These are phyloP conservation scores for Uropetala carovei DNA, from an alignment of 2,888 invertebrate species.

Conservation along the genomic window DNA sequence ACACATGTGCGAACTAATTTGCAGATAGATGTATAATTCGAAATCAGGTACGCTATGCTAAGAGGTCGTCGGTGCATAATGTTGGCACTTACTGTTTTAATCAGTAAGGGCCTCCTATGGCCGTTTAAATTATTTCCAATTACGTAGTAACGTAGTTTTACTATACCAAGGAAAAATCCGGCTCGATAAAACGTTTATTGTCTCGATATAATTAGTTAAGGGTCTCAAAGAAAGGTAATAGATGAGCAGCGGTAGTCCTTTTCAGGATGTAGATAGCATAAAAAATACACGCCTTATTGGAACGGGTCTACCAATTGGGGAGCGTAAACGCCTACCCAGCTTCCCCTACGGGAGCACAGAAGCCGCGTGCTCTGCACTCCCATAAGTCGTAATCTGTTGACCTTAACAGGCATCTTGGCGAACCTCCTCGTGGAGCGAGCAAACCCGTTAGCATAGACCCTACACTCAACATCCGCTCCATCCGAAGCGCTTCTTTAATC, in stretches of 20 bases:
- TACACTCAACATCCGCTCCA: background rate
- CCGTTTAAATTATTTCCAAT: no score
- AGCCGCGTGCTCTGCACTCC: background rate
- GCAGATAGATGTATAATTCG: no score
- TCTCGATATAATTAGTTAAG: no score
- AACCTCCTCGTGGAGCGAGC: background rate
- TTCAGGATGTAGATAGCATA: background rate
- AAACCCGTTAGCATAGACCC: background rate
- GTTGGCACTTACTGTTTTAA: no score
- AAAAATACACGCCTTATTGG: background rate
- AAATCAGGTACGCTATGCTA: no score
- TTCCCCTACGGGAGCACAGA: background rate
- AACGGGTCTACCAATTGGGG: background rate
- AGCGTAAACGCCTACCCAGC: background rate
- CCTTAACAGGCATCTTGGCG: conserved; percentile 21
- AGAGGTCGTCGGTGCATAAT: no score
- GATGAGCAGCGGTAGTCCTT: background rate
- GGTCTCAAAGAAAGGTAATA: background rate
- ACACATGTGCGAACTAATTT: no score
- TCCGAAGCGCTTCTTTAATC: background rate
- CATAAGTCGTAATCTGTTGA: conserved; percentile 35
- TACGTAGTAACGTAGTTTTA: no score
- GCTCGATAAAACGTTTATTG: no score
- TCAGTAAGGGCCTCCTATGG: no score
- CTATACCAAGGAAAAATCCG: no score